Evolutionary conservation across 2,113 vertebrate genomes (phyloP).

Genomic region (Dicrurus megarhynchus): DNA sequence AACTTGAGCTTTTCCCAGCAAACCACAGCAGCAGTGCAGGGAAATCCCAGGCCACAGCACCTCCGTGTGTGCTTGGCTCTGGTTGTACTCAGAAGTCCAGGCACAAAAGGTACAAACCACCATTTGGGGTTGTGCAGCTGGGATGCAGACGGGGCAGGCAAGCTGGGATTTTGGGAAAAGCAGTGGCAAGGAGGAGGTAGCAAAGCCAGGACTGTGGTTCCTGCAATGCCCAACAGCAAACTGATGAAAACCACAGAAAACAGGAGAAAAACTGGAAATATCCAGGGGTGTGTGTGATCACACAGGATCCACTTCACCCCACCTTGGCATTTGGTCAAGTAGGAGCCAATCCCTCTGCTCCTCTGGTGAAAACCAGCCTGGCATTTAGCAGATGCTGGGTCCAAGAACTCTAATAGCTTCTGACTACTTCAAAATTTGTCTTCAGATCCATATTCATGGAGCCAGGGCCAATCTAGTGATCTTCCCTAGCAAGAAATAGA

Average conservation of each 20-base stretch:
- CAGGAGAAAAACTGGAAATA: not conserved
- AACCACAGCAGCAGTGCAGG: not conserved
- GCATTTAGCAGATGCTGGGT: not conserved
- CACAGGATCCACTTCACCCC: not conserved
- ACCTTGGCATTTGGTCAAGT: not conserved
- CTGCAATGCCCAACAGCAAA: not conserved
- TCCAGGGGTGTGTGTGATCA: not conserved
- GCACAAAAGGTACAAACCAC: not conserved
- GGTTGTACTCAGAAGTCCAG: not conserved
- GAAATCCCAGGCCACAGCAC: not conserved
- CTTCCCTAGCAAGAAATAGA: not conserved
- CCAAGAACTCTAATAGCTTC: not conserved
- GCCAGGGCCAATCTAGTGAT: accelerated
- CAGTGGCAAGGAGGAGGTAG: not conserved
- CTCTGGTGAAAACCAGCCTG: not conserved
- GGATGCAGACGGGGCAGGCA: not conserved
- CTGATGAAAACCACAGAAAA: not conserved
- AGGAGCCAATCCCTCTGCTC: not conserved
- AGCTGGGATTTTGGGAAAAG: not conserved
- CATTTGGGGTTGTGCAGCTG: not conserved
- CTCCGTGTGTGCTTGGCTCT: not conserved
- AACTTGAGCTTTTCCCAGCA: not conserved
- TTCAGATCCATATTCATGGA: not conserved
- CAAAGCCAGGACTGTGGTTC: not conserved
- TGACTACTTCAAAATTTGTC: not conserved